phyloP scores from a whole-genome alignment of 2,113 vertebrate species.

The Syrmaticus mikado region DNA sequence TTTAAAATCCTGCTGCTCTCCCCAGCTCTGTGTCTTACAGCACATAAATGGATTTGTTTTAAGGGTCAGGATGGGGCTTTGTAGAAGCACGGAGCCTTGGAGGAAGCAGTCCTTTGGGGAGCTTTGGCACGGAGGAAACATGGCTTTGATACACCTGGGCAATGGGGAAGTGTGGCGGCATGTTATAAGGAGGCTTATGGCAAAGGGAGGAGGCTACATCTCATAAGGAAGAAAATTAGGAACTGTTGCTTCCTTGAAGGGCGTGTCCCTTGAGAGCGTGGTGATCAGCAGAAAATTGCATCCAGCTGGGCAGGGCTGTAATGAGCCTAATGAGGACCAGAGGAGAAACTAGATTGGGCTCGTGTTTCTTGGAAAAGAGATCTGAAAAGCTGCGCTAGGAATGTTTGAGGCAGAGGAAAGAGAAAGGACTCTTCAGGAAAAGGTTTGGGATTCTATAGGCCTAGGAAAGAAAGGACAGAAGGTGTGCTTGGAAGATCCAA shows the following conservation, averaged over 20 bases:
- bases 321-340: constrained; percentile 47
- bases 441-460: not conserved
- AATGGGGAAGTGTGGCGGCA: not conserved
- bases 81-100: not conserved
- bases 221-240: constrained; percentile 28
- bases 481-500: not conserved
- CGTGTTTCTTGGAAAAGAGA: not conserved
- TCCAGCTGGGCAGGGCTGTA: constrained; percentile 30
- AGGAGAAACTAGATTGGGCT: not conserved
- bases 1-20: not conserved
- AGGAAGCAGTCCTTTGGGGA: not conserved
- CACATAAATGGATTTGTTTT: not conserved
- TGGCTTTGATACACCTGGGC: not conserved
- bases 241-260: constrained; percentile 56
- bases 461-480: not conserved
- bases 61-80: not conserved
- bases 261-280: constrained; percentile 7
- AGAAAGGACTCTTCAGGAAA: not conserved
- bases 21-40: not conserved
- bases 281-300: constrained; percentile 65
- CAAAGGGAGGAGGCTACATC: constrained; percentile 30
- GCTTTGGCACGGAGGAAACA: not conserved
- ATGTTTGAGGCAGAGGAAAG: not conserved
- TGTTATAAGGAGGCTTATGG: not conserved
- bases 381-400: not conserved